These are phyloP conservation scores for Haemorhous mexicanus DNA, from an alignment of 2,113 vertebrate genomes.

Conservation along the genomic window DNA sequence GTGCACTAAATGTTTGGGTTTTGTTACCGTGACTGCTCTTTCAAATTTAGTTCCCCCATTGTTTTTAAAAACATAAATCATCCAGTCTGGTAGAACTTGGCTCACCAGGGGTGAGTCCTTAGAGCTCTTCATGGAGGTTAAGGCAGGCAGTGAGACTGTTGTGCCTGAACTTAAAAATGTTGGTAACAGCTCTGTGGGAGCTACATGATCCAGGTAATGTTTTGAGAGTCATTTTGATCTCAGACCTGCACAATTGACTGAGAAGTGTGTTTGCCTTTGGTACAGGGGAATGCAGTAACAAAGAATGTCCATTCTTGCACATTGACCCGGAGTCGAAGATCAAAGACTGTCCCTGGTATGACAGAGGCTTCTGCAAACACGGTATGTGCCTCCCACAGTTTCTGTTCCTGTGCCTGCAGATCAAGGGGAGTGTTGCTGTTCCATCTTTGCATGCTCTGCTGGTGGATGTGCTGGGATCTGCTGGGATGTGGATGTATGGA, in stretches of 20 bases:
- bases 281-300: constrained; percentile 98
- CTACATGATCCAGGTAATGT: neutral
- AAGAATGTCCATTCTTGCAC: constrained; percentile 97
- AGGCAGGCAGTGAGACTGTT: constrained; percentile 1
- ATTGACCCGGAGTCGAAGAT: constrained; percentile 99
- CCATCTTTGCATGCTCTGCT: neutral
- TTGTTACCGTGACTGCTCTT: constrained; percentile 23
- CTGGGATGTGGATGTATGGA: accelerated
- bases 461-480: neutral
- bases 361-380: constrained; percentile 97
- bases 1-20: constrained; percentile 23
- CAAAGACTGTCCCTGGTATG: constrained; percentile 99
- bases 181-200: neutral
- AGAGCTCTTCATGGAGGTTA: neutral
- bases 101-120: neutral
- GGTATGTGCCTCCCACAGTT: constrained; percentile 71
- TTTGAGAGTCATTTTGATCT: neutral
- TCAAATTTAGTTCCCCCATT: neutral
- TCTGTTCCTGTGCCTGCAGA: neutral
- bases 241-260: neutral
- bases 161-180: neutral
- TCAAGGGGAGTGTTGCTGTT: neutral
- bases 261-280: constrained; percentile 35
- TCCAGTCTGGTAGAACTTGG: neutral
- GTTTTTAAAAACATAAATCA: neutral